phyloP scores from a whole-genome alignment of 1,140 invertebrate genomes.

The Drosophila arizonae region DNA sequence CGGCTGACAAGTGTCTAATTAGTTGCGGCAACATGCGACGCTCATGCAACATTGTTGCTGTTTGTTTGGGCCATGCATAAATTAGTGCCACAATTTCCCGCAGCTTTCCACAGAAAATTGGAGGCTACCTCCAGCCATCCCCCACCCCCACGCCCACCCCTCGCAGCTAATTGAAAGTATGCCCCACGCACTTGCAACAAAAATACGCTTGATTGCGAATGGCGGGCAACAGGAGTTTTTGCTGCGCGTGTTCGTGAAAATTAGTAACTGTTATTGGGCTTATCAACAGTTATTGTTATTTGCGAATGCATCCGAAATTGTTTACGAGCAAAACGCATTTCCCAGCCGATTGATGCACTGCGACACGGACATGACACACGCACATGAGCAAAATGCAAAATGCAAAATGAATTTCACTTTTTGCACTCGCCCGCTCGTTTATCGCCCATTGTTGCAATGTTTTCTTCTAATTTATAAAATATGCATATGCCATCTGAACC shows the following conservation, averaged over 20 bases:
- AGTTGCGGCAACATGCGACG: conserved; percentile 64
- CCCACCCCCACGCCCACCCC: too few relatives aligned
- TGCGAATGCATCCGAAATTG: conserved; percentile 52
- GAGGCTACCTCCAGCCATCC: not conserved
- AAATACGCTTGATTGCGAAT: conserved; percentile 35
- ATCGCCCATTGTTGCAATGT: not conserved
- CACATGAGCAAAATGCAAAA: conserved; percentile 61
- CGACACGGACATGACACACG: conserved; percentile 27
- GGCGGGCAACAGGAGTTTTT: conserved; percentile 20
- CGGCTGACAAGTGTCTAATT: conserved; percentile 79
- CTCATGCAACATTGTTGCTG: conserved; percentile 9
- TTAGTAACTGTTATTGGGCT: conserved; percentile 21
- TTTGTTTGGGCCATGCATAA: conserved; percentile 42
- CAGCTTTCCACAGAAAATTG: not conserved
- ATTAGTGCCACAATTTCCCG: conserved; percentile 21
- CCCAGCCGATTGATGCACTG: conserved; percentile 72
- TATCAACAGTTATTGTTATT: conserved; percentile 23
- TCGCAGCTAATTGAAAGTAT: conserved; percentile 24
- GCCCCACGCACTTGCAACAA: conserved; percentile 14
- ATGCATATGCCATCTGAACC: conserved; percentile 37
- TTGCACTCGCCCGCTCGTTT: conserved; percentile 27
- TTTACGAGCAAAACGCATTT: conserved; percentile 61
- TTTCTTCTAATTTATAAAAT: conserved; percentile 48
- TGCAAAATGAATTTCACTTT: conserved; percentile 65
- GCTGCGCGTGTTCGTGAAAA: conserved; percentile 7